Conservation (phyloP, 2,888 invertebrate species). For the Minunthozetes semirufus region DNA sequence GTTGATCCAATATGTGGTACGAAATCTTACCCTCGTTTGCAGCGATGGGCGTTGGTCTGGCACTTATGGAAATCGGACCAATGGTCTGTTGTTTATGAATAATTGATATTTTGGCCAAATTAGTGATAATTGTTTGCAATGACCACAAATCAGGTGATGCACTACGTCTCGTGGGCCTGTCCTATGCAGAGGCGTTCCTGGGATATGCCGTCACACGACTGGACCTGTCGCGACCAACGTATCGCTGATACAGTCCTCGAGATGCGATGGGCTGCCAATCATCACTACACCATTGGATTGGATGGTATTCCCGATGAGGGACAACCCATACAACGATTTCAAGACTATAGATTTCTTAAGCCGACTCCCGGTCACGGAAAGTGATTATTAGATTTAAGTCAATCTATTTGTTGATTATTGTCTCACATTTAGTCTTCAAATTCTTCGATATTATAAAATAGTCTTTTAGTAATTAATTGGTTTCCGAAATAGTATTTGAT, state of each 20-base stretch:
- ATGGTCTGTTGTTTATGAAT: not conserved
- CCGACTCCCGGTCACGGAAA: not conserved
- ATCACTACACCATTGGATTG: constrained; percentile 32
- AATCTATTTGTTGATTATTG: not conserved
- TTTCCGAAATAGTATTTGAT: no score
- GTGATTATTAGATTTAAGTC: not conserved
- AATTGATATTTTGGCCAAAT: not conserved
- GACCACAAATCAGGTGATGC: not conserved
- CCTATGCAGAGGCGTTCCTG: constrained; percentile 20
- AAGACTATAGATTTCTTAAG: constrained; percentile 3
- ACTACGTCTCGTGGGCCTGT: constrained; percentile 25
- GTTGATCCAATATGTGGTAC: constrained; percentile 31
- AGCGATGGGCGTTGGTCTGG: constrained; percentile 20
- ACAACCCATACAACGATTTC: not conserved
- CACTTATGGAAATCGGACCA: constrained; percentile 24
- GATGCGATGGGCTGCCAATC: constrained; percentile 28
- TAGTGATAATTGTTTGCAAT: not conserved
- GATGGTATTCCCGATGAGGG: constrained; percentile 24
- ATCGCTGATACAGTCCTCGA: constrained; percentile 25
- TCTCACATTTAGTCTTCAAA: not conserved
- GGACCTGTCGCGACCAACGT: constrained; percentile 28
- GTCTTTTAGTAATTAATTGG: not conserved
- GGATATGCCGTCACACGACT: not conserved
- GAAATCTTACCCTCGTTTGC: constrained; percentile 25
- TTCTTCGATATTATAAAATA: not conserved